Evolutionary conservation across 2,113 vertebrate genomes (phyloP), one percentile per base, ranked within the genome.

Genomic region (Antechinus stuartii): DNA sequence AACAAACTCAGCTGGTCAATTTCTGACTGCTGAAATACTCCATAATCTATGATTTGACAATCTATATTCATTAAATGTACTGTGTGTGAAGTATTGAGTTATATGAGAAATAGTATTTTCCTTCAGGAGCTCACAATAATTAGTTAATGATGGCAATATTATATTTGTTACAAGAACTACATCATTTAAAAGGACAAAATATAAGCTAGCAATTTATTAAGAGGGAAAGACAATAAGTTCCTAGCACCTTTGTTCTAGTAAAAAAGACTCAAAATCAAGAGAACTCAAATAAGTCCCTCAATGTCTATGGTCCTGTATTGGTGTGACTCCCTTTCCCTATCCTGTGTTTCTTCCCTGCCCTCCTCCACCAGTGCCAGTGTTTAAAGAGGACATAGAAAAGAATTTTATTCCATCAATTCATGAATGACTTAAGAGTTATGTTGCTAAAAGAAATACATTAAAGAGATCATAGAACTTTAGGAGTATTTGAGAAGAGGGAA

Each of bases 51-150:
- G 56, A 90, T 93, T 95, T 95, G 54, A 93, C 95, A 96, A 56
- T 76, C 16, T 84, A 84, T 89, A 90, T 92, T 96, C 93, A 53
- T 30, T 50, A 42, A 68, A 90, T 25, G 91, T 91, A 96, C 90
- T 93, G 54, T 84, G 35, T 91, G 90, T 89, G 90, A 5, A 96
- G 24, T 56, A 93, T 91, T 96, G 89, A 42, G 94, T 54, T 94
- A 61, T 95, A 92, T 89, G 90, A 95, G 26, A 94, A 97, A 96
- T 54, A 2, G 12, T 91, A 94, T 90, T 94, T 89, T 55, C 53
- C 96, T 92, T 94, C 54, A 94, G 93, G 91, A 95, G 96, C 92
- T 96, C 76, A 97, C 97, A 95, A 95, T 91, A 49, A 96, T 93
- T 89, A 42, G 76, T 89, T 92, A 90, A 52, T 91, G 94, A 90